These are phyloP conservation scores for Microcebus murinus DNA, from an alignment of 2,113 vertebrate species.

Conservation along the genomic window DNA sequence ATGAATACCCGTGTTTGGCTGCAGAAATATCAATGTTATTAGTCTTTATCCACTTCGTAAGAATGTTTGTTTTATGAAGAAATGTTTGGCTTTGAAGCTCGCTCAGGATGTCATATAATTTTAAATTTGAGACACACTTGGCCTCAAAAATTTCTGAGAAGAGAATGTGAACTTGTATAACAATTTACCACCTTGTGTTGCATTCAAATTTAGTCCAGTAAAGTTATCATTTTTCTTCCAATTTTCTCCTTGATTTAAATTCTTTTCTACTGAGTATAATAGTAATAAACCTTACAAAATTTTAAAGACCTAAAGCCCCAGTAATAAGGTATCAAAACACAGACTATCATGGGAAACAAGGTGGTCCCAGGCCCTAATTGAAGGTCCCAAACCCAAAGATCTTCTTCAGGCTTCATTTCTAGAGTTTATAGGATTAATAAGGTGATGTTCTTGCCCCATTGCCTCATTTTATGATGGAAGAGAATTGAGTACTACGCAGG, in stretches of 20 bases:
- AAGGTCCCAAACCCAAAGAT: not conserved
- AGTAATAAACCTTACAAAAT: not conserved
- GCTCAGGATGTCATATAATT: not conserved
- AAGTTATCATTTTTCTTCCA: not conserved
- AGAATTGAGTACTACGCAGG: not conserved
- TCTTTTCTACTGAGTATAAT: not conserved
- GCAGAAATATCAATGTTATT: not conserved
- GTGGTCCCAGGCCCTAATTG: not conserved
- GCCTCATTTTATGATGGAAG: not conserved
- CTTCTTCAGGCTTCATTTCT: not conserved
- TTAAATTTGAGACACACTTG: slow-evolving; percentile 11
- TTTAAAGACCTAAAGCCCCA: not conserved
- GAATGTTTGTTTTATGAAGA: not conserved
- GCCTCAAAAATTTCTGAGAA: slow-evolving; percentile 18
- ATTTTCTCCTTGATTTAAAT: slow-evolving; percentile 5
- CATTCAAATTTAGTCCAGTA: not conserved
- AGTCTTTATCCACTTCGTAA: not conserved
- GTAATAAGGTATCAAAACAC: not conserved
- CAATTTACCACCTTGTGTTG: not conserved
- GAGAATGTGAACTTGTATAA: not conserved
- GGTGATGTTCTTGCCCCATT: not conserved
- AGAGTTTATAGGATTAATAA: not conserved
- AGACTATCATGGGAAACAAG: rapidly evolving
- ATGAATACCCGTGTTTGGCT: not conserved
- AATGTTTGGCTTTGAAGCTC: not conserved